phyloP scores from a whole-genome alignment of 2,888 invertebrate genomes.

The Phengaris arion region DNA sequence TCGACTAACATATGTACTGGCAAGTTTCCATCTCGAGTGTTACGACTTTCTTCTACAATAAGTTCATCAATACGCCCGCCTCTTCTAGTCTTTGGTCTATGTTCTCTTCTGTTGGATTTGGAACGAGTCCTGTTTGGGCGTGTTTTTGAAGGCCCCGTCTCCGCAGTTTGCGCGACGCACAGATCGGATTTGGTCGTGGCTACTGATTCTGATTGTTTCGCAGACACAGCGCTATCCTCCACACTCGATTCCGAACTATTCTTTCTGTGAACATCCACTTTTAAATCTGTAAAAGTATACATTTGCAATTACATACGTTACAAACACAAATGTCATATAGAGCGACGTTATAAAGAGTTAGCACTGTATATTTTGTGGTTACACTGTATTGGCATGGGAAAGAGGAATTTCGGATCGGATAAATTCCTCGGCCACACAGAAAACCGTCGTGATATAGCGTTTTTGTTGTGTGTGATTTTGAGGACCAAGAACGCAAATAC shows the following conservation, averaged over 20 bases:
- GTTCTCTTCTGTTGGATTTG: slow-evolving; percentile 59
- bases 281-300: slow-evolving; percentile 82
- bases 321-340: no score
- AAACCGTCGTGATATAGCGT: no score
- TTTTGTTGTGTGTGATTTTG: no score
- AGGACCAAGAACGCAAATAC: no score
- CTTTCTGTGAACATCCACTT: slow-evolving; percentile 95
- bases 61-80: slow-evolving; percentile 65
- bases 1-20: slow-evolving; percentile 65
- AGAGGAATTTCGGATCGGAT: no score
- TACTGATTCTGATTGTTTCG: slow-evolving; percentile 61
- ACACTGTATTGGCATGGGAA: no score
- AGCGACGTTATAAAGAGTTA: no score
- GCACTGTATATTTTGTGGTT: no score
- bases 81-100: slow-evolving; percentile 54
- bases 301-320: neutral
- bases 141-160: slow-evolving; percentile 56
- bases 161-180: slow-evolving; percentile 57
- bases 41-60: slow-evolving; percentile 60
- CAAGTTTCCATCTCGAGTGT: slow-evolving; percentile 55
- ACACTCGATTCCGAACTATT: slow-evolving; percentile 94
- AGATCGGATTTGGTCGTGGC: slow-evolving; percentile 65
- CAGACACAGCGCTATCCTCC: slow-evolving; percentile 80
- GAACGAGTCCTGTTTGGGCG: slow-evolving; percentile 59
- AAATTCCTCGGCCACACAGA: no score